Evolutionary conservation across 2,113 vertebrate species (phyloP), one percentile per base, ranked within the genome.

Genomic region (Laterallus jamaicensis): DNA sequence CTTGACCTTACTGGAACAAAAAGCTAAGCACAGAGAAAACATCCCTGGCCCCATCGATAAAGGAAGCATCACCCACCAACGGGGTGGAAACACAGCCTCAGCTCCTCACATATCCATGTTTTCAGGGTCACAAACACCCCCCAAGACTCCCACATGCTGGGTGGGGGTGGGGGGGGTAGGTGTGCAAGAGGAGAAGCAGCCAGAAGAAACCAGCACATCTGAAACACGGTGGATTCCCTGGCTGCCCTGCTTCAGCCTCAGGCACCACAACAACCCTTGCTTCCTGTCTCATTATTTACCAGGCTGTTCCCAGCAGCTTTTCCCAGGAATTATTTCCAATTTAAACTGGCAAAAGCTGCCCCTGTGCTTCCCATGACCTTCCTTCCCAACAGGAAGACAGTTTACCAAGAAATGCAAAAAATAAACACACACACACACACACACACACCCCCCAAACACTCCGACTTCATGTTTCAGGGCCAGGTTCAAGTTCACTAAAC

Each of bases 111-210:
- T 49, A 16, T 12, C 55, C 20, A 0, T 3, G 20, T 5, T 73
- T 50, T 15, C 4, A 39, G 39, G 79, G 15, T 28, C 60, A 5
- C 81, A 12, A 67, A 70, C 7, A 10, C 15, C 32, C 35, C 39
- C 18, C 13, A 4, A 6, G 32, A 59, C 19, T 50, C 58, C 55
- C 22, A 3, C 17, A 0, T 4, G 8, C 71, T 50, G 21, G 47
- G 42, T 1, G 0, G 14, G 13, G 68, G 21, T 20, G 42, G 0
- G 0, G 14, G 13, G 68, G 42, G 20, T 1, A 3, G 19, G 58
- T 5, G 6, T 12, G 28, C 40, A 24, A 24, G n/a, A 44, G 9
- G 20, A 29, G 25, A 7, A 24, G 37, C 9, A 55, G 25, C 12
- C 73, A 8, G 19, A 71, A 76, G 5, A 39, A 74, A n/a, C 11